Evolutionary conservation across 2,888 invertebrate species (phyloP).

Genomic region (Macaria notata): DNA sequence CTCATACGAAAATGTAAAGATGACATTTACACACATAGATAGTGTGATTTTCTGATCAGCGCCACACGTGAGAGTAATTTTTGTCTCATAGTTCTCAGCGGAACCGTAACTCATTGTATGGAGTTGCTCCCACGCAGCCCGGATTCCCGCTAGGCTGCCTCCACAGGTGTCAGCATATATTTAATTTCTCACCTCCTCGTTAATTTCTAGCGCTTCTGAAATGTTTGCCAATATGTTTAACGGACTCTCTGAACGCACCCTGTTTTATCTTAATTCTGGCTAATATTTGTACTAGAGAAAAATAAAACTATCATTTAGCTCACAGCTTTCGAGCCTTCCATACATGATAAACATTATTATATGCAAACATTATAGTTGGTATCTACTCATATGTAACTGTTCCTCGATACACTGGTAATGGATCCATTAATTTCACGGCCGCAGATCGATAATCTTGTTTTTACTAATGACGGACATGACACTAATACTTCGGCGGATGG

Average conservation of each 20-base stretch:
- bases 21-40: not conserved
- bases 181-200: constrained; percentile 41
- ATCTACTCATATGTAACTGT: constrained; percentile 19
- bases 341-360: no score
- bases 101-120: constrained; percentile 34
- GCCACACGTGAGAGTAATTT: constrained; percentile 11
- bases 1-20: not conserved
- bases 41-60: constrained; percentile 3
- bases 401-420: constrained; percentile 19
- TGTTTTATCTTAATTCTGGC: not conserved
- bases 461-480: constrained; percentile 14
- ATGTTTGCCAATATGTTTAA: constrained; percentile 8
- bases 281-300: not conserved
- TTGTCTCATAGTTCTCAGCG: constrained; percentile 21
- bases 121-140: constrained; percentile 31
- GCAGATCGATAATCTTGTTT: constrained; percentile 23
- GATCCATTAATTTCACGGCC: constrained; percentile 29
- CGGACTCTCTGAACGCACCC: not conserved
- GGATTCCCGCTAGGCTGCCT: constrained; percentile 25
- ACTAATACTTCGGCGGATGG: constrained; percentile 6
- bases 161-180: constrained; percentile 34
- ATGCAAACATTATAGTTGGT: no score
- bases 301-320: constrained; percentile 5
- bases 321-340: not conserved
- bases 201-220: constrained; percentile 35